phyloP scores from a whole-genome alignment of 2,113 vertebrate genomes.

The Lepus americanus region DNA sequence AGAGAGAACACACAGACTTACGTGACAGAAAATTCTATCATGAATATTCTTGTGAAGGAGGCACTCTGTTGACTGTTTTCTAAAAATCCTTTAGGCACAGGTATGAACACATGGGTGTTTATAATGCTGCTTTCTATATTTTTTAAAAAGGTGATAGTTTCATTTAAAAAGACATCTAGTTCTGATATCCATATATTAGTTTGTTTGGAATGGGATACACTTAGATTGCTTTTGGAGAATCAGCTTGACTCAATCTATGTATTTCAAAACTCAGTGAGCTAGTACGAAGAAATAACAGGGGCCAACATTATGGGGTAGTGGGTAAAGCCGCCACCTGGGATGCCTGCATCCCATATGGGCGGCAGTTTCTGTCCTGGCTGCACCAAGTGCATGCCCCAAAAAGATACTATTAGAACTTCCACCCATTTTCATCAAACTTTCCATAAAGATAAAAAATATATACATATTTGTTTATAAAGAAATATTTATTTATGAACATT shows the following conservation, averaged over 20 bases:
- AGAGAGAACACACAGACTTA: background rate
- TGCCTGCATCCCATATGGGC: too few species aligned
- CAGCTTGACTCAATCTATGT: background rate
- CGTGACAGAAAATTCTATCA: background rate
- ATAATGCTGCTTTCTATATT: background rate
- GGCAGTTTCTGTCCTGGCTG: too few species aligned
- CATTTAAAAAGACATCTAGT: constrained; percentile 46
- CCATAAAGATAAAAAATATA: background rate
- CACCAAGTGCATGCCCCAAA: background rate
- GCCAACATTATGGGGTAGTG: too few species aligned
- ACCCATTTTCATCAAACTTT: constrained; percentile 13
- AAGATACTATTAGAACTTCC: constrained; percentile 5
- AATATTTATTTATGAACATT: background rate
- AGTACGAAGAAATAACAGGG: background rate
- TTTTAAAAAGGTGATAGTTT: background rate
- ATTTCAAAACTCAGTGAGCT: constrained; percentile 20
- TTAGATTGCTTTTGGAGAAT: background rate
- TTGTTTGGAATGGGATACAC: constrained; percentile 17
- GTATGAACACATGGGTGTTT: background rate
- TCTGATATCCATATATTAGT: background rate
- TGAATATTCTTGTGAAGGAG: constrained; percentile 37
- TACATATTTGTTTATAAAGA: background rate
- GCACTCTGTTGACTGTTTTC: background rate
- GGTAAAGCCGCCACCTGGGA: too few species aligned
- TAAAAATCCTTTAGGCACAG: constrained; percentile 10